phyloP scores from a whole-genome alignment of 1,140 invertebrate species.

The Uloborus diversus region DNA sequence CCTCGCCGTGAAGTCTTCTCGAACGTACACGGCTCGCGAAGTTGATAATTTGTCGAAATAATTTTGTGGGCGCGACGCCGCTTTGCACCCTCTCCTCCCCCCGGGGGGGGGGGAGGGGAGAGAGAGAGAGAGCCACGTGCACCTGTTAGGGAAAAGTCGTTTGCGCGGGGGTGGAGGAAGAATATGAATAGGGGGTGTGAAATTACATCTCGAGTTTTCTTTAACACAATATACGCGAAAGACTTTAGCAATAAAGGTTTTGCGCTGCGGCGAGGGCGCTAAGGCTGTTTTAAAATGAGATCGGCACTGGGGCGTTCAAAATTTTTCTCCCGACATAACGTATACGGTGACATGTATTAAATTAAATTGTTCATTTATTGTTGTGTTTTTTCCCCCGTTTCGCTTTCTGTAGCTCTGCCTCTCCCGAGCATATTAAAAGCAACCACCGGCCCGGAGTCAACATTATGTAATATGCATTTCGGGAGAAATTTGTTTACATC shows the following conservation, averaged over 20 bases:
- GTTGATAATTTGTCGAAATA: constrained; percentile 55
- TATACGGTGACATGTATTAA: constrained; percentile 53
- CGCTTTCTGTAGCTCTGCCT: background rate
- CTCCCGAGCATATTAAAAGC: constrained; percentile 42
- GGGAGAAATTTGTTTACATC: constrained; percentile 43
- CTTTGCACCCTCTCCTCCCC: too few relatives aligned
- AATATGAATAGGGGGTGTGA: background rate
- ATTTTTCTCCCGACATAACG: constrained; percentile 43
- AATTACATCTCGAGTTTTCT: constrained; percentile 50
- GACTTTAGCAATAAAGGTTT: constrained; percentile 48
- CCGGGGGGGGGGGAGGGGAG: background rate
- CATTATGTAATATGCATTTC: constrained; percentile 54
- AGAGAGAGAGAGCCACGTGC: constrained; percentile 19
- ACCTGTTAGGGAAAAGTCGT: constrained; percentile 50
- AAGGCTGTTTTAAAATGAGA: constrained; percentile 47
- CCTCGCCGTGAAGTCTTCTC: background rate
- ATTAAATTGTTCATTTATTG: constrained; percentile 55
- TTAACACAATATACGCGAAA: constrained; percentile 32
- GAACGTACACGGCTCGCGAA: constrained; percentile 11
- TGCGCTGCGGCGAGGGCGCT: background rate
- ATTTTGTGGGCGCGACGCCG: constrained; percentile 25
- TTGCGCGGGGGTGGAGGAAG: constrained; percentile 18
- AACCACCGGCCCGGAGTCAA: background rate
- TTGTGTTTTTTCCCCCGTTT: constrained; percentile 38
- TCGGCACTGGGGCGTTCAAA: constrained; percentile 24